Conservation (phyloP, 2,113 vertebrate genomes). For the Siniperca knerii region DNA sequence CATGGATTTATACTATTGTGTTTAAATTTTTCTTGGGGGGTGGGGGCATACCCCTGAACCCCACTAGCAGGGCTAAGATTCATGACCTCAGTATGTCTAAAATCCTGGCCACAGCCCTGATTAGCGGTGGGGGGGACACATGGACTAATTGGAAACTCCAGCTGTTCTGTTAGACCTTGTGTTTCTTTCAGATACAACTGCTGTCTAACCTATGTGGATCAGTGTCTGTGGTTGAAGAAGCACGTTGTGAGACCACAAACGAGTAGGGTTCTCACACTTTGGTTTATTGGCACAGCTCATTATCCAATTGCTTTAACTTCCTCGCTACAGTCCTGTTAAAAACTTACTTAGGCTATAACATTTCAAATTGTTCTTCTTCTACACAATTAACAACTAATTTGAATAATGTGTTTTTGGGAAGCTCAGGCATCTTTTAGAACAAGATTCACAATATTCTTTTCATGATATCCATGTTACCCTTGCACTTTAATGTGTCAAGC, state of each 20-base stretch:
- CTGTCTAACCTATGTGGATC: not conserved
- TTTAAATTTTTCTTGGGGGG: no score
- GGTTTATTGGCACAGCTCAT: slow-evolving; percentile 10
- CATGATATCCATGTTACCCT: not conserved
- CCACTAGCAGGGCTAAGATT: no score
- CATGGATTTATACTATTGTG: no score
- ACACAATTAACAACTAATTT: not conserved
- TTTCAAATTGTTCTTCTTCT: not conserved
- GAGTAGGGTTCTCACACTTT: not conserved
- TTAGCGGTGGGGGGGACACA: no score
- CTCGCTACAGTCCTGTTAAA: not conserved
- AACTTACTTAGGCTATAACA: not conserved
- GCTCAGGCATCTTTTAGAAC: not conserved
- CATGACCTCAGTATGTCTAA: no score
- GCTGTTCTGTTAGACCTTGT: not conserved
- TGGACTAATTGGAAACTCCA: not conserved
- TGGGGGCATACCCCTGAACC: no score
- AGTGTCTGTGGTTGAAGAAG: not conserved
- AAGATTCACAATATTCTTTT: slow-evolving; percentile 1
- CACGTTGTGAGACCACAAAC: slow-evolving; percentile 7
- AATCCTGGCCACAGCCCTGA: no score
- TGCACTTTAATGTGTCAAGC: slow-evolving; percentile 18
- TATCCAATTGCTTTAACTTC: not conserved
- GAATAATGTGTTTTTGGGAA: not conserved
- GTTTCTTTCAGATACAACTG: not conserved